Conservation (phyloP, 2,113 vertebrate species). For the Seriola aureovittata region DNA sequence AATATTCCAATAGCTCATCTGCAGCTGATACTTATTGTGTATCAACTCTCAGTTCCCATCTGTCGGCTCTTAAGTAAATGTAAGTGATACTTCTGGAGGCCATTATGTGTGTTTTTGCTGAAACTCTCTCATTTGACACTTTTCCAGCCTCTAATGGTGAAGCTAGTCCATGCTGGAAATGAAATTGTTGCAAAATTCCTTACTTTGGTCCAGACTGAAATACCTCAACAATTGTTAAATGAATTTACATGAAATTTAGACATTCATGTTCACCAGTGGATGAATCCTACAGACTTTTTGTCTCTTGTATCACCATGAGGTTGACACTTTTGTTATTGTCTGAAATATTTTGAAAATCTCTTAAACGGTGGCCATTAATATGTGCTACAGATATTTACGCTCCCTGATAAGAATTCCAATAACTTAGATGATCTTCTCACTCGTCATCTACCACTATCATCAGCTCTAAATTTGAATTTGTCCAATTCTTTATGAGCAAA, state of each 20-base stretch:
- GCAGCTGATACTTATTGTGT: constrained; percentile 27
- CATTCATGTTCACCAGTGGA: too few species aligned
- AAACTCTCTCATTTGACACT: not conserved
- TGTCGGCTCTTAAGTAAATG: not conserved
- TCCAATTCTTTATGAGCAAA: not conserved
- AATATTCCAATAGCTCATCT: constrained; percentile 37
- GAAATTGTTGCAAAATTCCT: not conserved
- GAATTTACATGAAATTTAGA: too few species aligned
- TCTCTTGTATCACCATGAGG: too few species aligned
- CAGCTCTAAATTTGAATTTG: not conserved
- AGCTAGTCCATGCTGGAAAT: not conserved
- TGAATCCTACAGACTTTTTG: not conserved
- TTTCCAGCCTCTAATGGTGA: not conserved
- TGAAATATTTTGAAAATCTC: not conserved
- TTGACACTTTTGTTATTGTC: not conserved
- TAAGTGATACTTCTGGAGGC: constrained; percentile 10
- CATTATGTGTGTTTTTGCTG: not conserved
- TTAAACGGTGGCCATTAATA: not conserved
- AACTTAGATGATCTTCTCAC: not conserved
- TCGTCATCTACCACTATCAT: not conserved
- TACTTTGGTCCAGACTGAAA: too few species aligned
- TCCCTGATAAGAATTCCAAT: not conserved
- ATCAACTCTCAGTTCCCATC: not conserved
- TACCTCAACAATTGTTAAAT: too few species aligned
- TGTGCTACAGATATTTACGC: not conserved